These are phyloP conservation scores for Dasyprocta punctata DNA, from an alignment of 2,113 vertebrate species.

Conservation along the genomic window DNA sequence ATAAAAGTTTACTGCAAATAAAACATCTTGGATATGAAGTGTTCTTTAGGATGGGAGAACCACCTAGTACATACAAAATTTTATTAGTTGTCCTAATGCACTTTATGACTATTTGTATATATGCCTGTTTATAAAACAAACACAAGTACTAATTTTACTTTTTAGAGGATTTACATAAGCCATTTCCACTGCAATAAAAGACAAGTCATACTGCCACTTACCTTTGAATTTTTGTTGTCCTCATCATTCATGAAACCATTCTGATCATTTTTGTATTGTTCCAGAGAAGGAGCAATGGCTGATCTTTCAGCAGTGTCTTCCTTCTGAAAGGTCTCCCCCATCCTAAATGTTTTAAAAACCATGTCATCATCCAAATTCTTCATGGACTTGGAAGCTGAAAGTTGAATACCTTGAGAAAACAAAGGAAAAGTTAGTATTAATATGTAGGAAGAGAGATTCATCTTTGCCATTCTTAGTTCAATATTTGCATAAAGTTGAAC, in stretches of 20 bases:
- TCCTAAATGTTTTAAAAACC: slow-evolving; percentile 84
- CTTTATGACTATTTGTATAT: slow-evolving; percentile 1
- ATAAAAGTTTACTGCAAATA: background rate
- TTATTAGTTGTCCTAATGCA: background rate
- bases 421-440: slow-evolving; percentile 89
- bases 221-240: slow-evolving; percentile 84
- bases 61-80: background rate
- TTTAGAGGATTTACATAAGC: slow-evolving; percentile 17
- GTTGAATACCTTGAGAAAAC: slow-evolving; percentile 88
- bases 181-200: background rate
- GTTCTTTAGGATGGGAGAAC: slow-evolving; percentile 35
- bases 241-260: slow-evolving; percentile 82
- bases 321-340: slow-evolving; percentile 83
- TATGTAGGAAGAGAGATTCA: slow-evolving; percentile 85
- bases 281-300: slow-evolving; percentile 77
- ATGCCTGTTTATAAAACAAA: slow-evolving; percentile 48
- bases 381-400: slow-evolving; percentile 86
- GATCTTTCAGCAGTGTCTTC: slow-evolving; percentile 81
- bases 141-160: background rate
- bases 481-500: slow-evolving; percentile 64
- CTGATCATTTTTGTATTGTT: slow-evolving; percentile 84
- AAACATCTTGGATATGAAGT: background rate
- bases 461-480: slow-evolving; percentile 73
- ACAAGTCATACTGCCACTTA: slow-evolving; percentile 78
- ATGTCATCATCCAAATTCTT: slow-evolving; percentile 85